Percentiles rank a stretch among this genome's conserved stretches.
Evolutionary conservation across 2,113 vertebrate species (phyloP).

Genomic region (Tyto alba): DNA sequence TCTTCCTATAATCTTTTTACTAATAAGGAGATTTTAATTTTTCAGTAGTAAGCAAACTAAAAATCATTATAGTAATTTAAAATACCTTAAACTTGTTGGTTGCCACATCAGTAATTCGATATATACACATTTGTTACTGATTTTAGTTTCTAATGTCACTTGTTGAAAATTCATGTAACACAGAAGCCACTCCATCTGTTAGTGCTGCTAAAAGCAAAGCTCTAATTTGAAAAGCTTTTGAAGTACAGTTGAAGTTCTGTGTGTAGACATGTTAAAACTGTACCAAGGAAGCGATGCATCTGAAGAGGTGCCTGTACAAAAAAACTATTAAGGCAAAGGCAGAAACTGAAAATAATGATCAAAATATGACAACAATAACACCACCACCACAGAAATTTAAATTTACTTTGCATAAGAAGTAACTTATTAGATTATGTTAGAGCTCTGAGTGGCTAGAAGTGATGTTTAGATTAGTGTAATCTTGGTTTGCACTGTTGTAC

Average conservation of each 20-base stretch:
- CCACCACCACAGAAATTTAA: not conserved
- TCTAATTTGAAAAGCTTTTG: not conserved
- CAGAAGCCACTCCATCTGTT: not conserved
- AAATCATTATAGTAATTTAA: not conserved
- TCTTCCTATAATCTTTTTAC: not conserved
- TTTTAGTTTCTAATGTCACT: not conserved
- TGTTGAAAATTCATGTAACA: not conserved
- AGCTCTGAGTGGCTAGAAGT: not conserved
- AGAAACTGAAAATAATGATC: not conserved
- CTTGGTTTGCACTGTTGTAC: not conserved
- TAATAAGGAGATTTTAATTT: not conserved
- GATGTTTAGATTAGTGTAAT: not conserved
- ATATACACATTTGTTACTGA: not conserved
- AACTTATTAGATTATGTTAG: not conserved
- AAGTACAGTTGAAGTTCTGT: not conserved
- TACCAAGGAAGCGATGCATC: not conserved
- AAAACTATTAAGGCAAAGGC: not conserved
- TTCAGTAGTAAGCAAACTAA: not conserved
- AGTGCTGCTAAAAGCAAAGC: not conserved
- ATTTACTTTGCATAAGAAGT: not conserved
- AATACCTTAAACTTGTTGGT: not conserved
- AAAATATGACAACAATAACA: not conserved
- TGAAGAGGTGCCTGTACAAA: not conserved
- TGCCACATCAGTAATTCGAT: not conserved
- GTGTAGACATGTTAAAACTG: not conserved